Percentiles rank a stretch among this genome's conserved stretches.
Evolutionary conservation across 2,113 vertebrate species (phyloP).

Genomic region (Mirounga angustirostris): DNA sequence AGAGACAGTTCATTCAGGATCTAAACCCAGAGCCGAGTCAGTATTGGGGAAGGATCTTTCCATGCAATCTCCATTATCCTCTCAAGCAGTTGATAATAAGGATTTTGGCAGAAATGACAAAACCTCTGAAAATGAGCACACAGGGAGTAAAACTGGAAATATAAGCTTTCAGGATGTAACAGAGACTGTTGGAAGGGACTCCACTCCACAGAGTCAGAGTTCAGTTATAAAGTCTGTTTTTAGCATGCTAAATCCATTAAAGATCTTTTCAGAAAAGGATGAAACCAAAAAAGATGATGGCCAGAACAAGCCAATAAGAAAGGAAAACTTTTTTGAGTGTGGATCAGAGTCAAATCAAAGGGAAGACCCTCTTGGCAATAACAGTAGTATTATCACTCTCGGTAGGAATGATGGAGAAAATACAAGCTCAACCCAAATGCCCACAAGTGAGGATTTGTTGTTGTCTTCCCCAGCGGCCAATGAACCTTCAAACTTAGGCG

Average conservation of each 20-base stretch:
- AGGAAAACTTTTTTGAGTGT: conserved; percentile 38
- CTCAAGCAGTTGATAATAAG: conserved; percentile 76
- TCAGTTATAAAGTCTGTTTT: conserved; percentile 88
- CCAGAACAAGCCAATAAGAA: conserved; percentile 58
- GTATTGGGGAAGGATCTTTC: conserved; percentile 86
- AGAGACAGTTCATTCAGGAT: conserved; percentile 87
- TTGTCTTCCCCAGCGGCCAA: conserved; percentile 74
- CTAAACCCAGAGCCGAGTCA: conserved; percentile 85
- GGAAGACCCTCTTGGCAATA: not conserved
- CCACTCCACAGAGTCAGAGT: conserved; percentile 81
- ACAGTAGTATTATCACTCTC: not conserved
- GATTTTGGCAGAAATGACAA: not conserved
- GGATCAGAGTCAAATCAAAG: conserved; percentile 59
- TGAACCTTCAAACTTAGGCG: conserved; percentile 78
- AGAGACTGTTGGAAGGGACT: not conserved
- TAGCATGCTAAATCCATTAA: conserved; percentile 90
- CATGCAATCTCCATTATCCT: conserved; percentile 82
- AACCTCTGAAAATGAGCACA: conserved; percentile 57
- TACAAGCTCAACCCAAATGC: conserved; percentile 55
- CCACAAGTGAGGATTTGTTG: conserved; percentile 4
- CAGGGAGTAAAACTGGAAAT: not conserved
- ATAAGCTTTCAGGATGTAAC: conserved; percentile 48
- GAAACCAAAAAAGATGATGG: conserved; percentile 79
- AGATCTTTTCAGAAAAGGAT: conserved; percentile 87
- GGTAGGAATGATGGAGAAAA: conserved; percentile 51